Evolutionary conservation across 2,888 invertebrate genomes (phyloP).

Genomic region (Dermolepida albohirtum): DNA sequence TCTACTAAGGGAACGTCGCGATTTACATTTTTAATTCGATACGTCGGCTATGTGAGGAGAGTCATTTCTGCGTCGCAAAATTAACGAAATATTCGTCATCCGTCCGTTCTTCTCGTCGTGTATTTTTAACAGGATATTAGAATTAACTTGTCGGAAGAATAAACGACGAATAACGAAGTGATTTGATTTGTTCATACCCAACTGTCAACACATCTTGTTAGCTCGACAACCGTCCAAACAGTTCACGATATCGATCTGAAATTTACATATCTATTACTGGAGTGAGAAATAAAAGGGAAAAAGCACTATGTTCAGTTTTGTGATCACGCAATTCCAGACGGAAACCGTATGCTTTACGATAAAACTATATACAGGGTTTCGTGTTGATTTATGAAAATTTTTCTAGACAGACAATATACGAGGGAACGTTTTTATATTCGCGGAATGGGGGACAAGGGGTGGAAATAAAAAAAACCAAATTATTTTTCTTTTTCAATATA

Average conservation of each 20-base stretch:
- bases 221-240: constrained; percentile 30
- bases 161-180: constrained; percentile 27
- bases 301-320: constrained; percentile 17
- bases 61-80: constrained; percentile 18
- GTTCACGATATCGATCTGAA: constrained; percentile 37
- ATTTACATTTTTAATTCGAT: constrained; percentile 44
- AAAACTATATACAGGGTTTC: too few species aligned
- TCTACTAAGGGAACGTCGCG: constrained; percentile 11
- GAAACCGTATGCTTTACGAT: too few species aligned
- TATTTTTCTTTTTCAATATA: too few species aligned
- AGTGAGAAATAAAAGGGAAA: constrained; percentile 23
- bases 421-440: too few species aligned
- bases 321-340: constrained; percentile 23
- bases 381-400: too few species aligned
- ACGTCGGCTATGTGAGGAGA: constrained; percentile 7
- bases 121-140: constrained; percentile 10
- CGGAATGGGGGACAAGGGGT: too few species aligned
- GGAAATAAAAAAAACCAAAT: too few species aligned
- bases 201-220: constrained; percentile 39
- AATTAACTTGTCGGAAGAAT: constrained; percentile 27
- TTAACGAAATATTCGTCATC: constrained; percentile 40
- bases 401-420: too few species aligned
- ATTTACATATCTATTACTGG: constrained; percentile 41
- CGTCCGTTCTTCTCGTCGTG: neutral
- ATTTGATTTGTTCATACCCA: constrained; percentile 30